Conservation (phyloP, 2,113 vertebrate genomes). For the Cariama cristata region DNA sequence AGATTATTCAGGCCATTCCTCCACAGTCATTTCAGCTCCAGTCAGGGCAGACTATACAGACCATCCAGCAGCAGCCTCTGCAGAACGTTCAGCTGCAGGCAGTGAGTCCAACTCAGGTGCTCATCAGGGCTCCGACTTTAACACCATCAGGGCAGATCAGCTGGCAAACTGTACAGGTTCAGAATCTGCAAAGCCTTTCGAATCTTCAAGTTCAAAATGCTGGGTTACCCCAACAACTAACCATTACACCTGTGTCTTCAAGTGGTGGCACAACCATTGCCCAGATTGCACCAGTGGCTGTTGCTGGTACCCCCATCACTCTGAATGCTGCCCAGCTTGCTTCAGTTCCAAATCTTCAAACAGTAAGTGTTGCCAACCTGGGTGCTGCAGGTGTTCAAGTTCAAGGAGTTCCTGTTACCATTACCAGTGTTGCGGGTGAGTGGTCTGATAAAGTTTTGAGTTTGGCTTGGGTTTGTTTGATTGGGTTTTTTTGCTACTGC, state of each 20-base stretch:
- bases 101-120: conserved; percentile 94
- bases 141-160: conserved; percentile 96
- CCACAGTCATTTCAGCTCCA: conserved; percentile 91
- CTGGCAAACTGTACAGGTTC: conserved; percentile 98
- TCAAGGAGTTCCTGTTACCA: conserved; percentile 96
- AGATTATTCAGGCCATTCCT: conserved; percentile 86
- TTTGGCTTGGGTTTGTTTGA: not conserved
- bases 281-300: conserved; percentile 89
- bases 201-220: conserved; percentile 91
- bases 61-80: conserved; percentile 90
- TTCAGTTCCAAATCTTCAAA: conserved; percentile 95
- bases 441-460: not conserved
- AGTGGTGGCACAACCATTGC: conserved; percentile 86
- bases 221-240: conserved; percentile 91
- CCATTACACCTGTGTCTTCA: conserved; percentile 90
- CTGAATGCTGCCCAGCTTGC: conserved; percentile 95
- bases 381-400: conserved; percentile 93
- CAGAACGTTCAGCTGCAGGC: conserved; percentile 90
- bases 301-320: conserved; percentile 93
- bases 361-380: conserved; percentile 94
- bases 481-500: not conserved
- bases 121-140: conserved; percentile 95
- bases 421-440: conserved; percentile 95
- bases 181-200: conserved; percentile 87
- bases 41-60: conserved; percentile 87